Base-by-base conservation (phyloP, 92 coral and sea anemone species). In the Palythoa grandiflora region DNA sequence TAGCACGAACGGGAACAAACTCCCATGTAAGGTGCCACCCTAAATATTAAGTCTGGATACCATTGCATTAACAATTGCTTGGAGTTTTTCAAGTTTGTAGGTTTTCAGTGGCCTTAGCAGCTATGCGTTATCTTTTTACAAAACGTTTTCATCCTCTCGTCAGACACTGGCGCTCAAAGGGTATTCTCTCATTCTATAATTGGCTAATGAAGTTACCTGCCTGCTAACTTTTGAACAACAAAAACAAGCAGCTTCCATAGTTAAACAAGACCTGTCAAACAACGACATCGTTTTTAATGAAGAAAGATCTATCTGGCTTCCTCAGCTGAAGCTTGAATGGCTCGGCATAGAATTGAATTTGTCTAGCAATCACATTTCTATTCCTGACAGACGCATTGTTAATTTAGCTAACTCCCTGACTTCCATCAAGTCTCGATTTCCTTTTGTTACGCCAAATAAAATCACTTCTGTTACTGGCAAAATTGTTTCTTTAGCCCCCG, bases 401-500 rank as follows among this genome's bases (percentile, higher is more conserved):
- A 83, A 38, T 20, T 65, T 57, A 63, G 71, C 12, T 12, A 65
- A 65, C 6, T 71, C 88, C 9, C 10, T 89, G 0, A 7, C 7
- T 13, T 9, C 38, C 47, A 50, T 88, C 13, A 81, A 68, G 79
- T 38, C 51, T n/a, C 57, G 10, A 5, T 72, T 88, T 28, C 83
- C 81, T 55, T 20, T 52, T 13, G 59, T 68, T 60, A 13, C 87
- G 28, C 83, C 87, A 38, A 61, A 71, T 39, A 73, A 51, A 47
- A 71, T 89, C 63, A 91, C 86, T 53, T 60, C 85, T 74, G 87
- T 88, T 53, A 83, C 87, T 68, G 92, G 90, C 21, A 86, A 89
- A 87, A 91, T 89, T 73, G 89, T 91, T 50, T 91, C 87, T 38
- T 73, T 91, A 59, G 78, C 89, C 15, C 88, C 79, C 71, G 71